Evolutionary conservation across 2,113 vertebrate species (phyloP).

Genomic region (Anhinga rufa): DNA sequence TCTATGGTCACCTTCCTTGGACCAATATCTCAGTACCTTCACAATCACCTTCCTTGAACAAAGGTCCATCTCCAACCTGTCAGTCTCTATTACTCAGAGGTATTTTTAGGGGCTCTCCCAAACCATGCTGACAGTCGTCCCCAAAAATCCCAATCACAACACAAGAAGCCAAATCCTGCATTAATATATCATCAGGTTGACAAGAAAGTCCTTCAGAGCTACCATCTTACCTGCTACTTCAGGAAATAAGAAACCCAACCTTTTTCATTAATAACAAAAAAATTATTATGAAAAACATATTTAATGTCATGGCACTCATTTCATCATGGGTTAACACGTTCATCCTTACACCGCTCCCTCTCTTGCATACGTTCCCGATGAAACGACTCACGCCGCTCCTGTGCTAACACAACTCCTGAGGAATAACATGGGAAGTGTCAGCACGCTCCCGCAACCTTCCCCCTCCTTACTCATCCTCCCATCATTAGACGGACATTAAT

Average conservation of each 20-base stretch:
- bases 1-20: fast-evolving
- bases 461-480: background rate
- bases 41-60: background rate
- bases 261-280: background rate
- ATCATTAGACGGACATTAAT: background rate
- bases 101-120: background rate
- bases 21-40: background rate
- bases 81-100: background rate
- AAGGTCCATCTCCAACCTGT: background rate
- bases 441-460: background rate
- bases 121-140: background rate
- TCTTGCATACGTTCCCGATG: fast-evolving
- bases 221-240: background rate
- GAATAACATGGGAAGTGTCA: background rate
- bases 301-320: background rate
- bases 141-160: background rate
- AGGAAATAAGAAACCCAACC: background rate
- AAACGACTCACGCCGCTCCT: fast-evolving
- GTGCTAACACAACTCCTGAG: background rate
- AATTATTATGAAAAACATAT: background rate
- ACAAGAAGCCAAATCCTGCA: background rate
- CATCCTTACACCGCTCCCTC: background rate
- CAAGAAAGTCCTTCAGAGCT: background rate
- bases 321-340: background rate
- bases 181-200: background rate